A percentile compares a stretch with the other conserved stretches of the same genome.
Conservation (phyloP, 1,140 invertebrate species). For the Druon quercuslanigerum region DNA sequence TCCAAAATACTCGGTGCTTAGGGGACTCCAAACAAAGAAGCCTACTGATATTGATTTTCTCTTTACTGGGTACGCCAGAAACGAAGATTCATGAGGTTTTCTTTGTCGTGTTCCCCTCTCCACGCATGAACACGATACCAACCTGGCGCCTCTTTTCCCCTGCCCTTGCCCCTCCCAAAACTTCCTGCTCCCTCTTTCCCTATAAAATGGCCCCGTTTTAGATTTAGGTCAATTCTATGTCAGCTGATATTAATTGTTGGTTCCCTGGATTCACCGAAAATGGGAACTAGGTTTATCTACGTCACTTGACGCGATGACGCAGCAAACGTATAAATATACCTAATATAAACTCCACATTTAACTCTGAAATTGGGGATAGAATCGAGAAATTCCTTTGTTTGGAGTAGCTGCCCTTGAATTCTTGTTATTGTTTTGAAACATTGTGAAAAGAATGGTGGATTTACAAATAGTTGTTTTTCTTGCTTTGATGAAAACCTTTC, state of each 20-base stretch:
- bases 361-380: background rate
- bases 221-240: conserved; percentile 27
- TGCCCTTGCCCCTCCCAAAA: background rate
- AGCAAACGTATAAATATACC: background rate
- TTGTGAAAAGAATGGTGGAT: no score
- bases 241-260: conserved; percentile 27
- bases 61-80: conserved; percentile 50
- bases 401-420: background rate
- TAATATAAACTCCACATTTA: no score
- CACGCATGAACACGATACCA: conserved; percentile 10
- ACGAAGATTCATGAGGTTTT: conserved; percentile 62
- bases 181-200: background rate
- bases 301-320: conserved; percentile 5
- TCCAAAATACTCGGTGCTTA: conserved; percentile 54
- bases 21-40: conserved; percentile 64
- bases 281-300: background rate
- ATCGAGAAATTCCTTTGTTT: background rate
- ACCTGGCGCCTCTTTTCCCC: conserved; percentile 16
- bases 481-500: no score
- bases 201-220: conserved; percentile 22
- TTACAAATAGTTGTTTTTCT: no score
- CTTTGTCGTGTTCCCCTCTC: conserved; percentile 40
- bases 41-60: conserved; percentile 70
- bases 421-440: no score
- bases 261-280: background rate